Conservation (phyloP, 2,888 invertebrate genomes). For the Mallateleia sp. region DNA sequence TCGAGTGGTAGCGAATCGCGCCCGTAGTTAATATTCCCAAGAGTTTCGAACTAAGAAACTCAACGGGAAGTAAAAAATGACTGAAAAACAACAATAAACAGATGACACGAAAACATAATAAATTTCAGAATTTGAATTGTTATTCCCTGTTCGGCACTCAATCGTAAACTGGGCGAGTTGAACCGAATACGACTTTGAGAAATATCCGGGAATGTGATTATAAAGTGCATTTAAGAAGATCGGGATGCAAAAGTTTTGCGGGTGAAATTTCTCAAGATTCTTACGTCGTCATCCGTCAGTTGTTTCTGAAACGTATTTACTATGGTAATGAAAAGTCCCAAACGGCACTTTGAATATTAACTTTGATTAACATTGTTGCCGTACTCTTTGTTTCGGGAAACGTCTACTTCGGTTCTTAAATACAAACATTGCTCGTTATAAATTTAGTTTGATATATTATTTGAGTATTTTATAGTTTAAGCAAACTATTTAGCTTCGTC, state of each 20-base stretch:
- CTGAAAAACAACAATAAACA: constrained; percentile 24
- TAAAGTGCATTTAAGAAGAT: constrained; percentile 51
- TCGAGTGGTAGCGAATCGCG: too few species aligned
- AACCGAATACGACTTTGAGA: constrained; percentile 19
- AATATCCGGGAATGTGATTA: constrained; percentile 25
- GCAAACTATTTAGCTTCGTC: too few species aligned
- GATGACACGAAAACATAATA: constrained; percentile 42
- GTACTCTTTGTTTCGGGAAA: too few species aligned
- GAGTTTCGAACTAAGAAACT: constrained; percentile 17
- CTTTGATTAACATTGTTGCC: not conserved
- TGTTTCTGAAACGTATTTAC: constrained; percentile 35
- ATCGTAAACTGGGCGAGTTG: constrained; percentile 44
- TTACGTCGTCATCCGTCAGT: not conserved
- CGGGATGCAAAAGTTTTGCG: constrained; percentile 28
- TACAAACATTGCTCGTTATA: too few species aligned
- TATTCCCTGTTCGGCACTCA: constrained; percentile 25
- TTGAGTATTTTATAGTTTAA: too few species aligned
- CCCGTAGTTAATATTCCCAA: constrained; percentile 57
- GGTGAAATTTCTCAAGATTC: constrained; percentile 32
- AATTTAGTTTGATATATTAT: too few species aligned
- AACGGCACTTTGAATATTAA: not conserved
- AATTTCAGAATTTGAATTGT: constrained; percentile 26
- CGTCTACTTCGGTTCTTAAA: too few species aligned
- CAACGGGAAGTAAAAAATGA: constrained; percentile 14
- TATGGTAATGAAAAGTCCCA: constrained; percentile 22